Percentiles rank a stretch among this genome's conserved stretches.
These are phyloP conservation scores for Drosophila fuyamai DNA, from an alignment of 1,140 invertebrate species.

Conservation along the genomic window DNA sequence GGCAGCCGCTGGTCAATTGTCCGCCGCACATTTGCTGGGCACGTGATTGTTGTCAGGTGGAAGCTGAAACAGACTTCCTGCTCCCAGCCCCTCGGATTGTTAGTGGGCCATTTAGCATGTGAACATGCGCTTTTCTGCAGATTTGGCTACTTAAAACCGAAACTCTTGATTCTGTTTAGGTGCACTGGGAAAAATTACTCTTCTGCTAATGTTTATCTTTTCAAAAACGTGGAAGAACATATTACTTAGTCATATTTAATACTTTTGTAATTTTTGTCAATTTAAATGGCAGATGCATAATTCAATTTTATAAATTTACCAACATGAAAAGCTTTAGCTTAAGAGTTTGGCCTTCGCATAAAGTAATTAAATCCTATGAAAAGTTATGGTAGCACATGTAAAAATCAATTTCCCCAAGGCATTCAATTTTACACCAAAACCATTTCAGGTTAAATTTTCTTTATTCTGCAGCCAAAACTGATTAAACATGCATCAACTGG, in stretches of 20 bases:
- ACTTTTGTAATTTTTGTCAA: too few relatives aligned
- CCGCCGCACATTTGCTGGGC: slow-evolving; percentile 45
- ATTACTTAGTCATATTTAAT: too few relatives aligned
- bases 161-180: neutral
- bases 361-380: neutral
- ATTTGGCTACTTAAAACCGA: neutral
- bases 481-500: slow-evolving; percentile 66
- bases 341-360: neutral
- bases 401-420: neutral
- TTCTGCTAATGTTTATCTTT: too few relatives aligned
- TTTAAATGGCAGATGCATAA: too few relatives aligned
- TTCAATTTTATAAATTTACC: too few relatives aligned
- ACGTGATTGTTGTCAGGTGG: slow-evolving; percentile 72
- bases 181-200: neutral
- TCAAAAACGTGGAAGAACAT: too few relatives aligned
- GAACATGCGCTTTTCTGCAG: slow-evolving; percentile 1
- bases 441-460: slow-evolving; percentile 6
- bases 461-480: slow-evolving; percentile 22
- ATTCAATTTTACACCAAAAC: slow-evolving; percentile 8
- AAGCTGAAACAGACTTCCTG: slow-evolving; percentile 7
- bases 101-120: slow-evolving; percentile 11
- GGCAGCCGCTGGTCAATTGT: slow-evolving; percentile 68
- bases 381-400: neutral
- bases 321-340: too few relatives aligned
- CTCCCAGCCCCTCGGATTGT: neutral